Evolutionary conservation across 2,113 vertebrate genomes (phyloP), one percentile per base, ranked within the genome.

Genomic region (Cercocebus atys): DNA sequence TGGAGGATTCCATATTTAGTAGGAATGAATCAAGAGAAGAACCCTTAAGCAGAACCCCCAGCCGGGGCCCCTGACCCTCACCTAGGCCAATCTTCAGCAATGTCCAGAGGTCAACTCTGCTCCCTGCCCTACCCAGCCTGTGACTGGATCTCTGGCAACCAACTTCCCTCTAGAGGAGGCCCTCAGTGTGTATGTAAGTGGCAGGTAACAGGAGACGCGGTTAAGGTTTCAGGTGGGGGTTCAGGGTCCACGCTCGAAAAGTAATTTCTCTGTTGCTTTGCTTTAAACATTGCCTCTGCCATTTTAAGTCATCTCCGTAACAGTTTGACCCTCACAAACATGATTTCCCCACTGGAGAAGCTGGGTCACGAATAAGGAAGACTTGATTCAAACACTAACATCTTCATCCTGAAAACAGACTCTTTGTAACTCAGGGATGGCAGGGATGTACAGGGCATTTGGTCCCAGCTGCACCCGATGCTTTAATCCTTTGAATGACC

Each of bases 261-360:
- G 18, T 35, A 32, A 13, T 68, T 27, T 84, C 66, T 78, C 45
- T 4, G 61, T 83, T 84, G 40, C n/a, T 85, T 85, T 43, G 72
- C 50, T 89, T 76, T 61, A 22, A 70, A 38, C 66, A 40, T 38
- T 8, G 30, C 52, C 18, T 50, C 57, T 87, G 43, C 83, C 86
- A 76, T 66, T 89, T 94, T 72, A 79, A 76, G 55, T 81, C 16
- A 59, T 92, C 90, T 95, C 95, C 79, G 66, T 81, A 90, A 64
- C 87, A 97, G 73, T 57, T 38, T 8, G 16, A 72, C 12, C 55
- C 52, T 84, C 75, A 59, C 40, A 68, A 91, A 57, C 30, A 8
- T 43, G 30, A 76, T 73, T 88, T 76, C 45, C 50, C 16, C 32
- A 61, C 57, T 66, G 81, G 78, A 93, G 88, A 84, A 94, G 27